Base-by-base conservation (phyloP, 1,140 invertebrate species). In the Cydia splendana region DNA sequence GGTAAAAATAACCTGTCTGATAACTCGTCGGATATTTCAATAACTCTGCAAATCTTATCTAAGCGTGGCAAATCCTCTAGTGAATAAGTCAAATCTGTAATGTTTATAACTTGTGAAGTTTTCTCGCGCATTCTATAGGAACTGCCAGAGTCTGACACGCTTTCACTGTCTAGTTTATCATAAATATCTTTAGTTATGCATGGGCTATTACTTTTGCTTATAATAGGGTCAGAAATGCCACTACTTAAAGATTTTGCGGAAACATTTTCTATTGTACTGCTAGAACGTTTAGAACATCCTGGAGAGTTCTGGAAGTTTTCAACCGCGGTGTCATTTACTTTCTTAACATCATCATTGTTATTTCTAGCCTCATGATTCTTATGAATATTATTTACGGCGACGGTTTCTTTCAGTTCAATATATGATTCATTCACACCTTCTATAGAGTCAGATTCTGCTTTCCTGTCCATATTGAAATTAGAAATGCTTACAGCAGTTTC, bases 11-110 rank as follows among this genome's bases (percentile, higher is more conserved):
- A 77, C 78, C 87, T 84, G 67, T 92, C 88, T 0, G 91, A 93
- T 9, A 93, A 48, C 53, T 93, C 91, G 53, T 93, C 91, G 30
- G 91, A 93, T 80, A 91, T 93, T 84, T 93, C 91, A 48, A 93
- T 92, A 12, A 93, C 91, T 75, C 84, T 87, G 76, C 91, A 93
- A 67, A 93, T 89, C 82, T 91, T 92, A 75, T 91, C 90, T 24
- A 93, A 81, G 4, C 86, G 84, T 4, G 81, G 79, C 45, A 93
- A 78, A 81, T 93, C 90, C 65, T 93, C 90, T 15, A 88, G 75
- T 0, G 91, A 93, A 76, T 85, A 89, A 0, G 89, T 88, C 30
- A 93, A 80, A 84, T 93, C 91, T n/a, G 82, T 81, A 28, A 93
- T 85, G 45, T 88, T 82, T 12, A 93, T 86, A 7, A 92, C 82